These are phyloP conservation scores for Gephyroberyx darwinii DNA, from an alignment of 2,797 vertebrate species.

Conservation along the genomic window DNA sequence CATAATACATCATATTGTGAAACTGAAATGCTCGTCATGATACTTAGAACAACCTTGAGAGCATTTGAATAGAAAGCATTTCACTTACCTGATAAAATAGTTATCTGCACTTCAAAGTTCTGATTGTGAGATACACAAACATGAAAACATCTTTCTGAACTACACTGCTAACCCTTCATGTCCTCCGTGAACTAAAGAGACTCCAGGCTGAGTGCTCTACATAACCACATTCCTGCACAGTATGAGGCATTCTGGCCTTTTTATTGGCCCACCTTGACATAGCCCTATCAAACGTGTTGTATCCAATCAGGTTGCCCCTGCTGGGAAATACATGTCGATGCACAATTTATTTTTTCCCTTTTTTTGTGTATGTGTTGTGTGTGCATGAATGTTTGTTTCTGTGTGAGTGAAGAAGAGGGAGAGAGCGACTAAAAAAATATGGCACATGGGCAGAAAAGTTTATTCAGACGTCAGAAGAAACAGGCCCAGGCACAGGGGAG, in stretches of 20 bases:
- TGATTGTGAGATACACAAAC: neutral
- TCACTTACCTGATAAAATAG: neutral
- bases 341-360: neutral
- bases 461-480: slow-evolving; percentile 43
- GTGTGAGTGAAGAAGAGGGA: neutral
- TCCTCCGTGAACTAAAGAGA: slow-evolving; percentile 8
- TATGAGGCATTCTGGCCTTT: slow-evolving; percentile 6
- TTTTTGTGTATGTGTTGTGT: neutral
- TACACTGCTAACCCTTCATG: neutral
- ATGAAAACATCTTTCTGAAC: neutral
- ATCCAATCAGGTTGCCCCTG: slow-evolving; percentile 37
- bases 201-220: neutral
- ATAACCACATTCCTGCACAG: slow-evolving; percentile 18
- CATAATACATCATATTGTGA: no score
- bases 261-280: slow-evolving; percentile 30
- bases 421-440: neutral
- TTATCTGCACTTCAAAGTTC: slow-evolving; percentile 3
- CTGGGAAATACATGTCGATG: slow-evolving; percentile 30
- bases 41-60: neutral
- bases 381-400: neutral
- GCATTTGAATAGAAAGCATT: no score
- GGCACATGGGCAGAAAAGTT: slow-evolving; percentile 6
- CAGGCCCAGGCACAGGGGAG: slow-evolving; percentile 12
- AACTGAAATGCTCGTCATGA: neutral
- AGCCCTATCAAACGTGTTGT: slow-evolving; percentile 28